Base-by-base conservation (phyloP, 2,888 invertebrate species). In the Lasioglossum oenotherae region DNA sequence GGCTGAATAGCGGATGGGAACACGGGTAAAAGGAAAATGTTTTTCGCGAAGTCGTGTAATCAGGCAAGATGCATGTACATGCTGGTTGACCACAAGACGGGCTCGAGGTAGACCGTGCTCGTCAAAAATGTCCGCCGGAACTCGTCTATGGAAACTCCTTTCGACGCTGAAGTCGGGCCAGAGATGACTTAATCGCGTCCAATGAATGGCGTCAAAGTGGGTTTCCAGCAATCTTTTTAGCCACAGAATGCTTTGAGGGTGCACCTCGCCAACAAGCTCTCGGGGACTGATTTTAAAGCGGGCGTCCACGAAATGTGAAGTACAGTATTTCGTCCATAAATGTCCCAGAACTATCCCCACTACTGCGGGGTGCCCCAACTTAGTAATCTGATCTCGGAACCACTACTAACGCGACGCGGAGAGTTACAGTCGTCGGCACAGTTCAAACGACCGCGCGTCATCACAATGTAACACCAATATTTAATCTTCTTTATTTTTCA, bases 71-170 rank as follows among this genome's bases (percentile, higher is more conserved):
- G 85, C 19, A 8, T 31, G 64, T 6, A 16, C 64, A 64, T 16
- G 31, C 60, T 46, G 46, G 27, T 12, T 14, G 14, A 16, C 53
- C 10, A 10, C 31, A 31, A 31, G 53, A 53, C 23, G 23, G 10
- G 16, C 31, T 31, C 16, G 38, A 35, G 69, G 57, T 60, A 69
- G 78, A 46, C 4, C 60, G 80, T 71, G 14, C 85, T 77, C 73
- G 80, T 85, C 74, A 77, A 85, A 80, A 77, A 77, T 73, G 35
- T 67, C 23, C 60, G 44, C 60, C 73, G 80, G 85, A 80, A 84
- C 80, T 85, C 71, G 53, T 23, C 72, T 72, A 71, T 73, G 64
- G 67, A 75, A 69, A 77, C 84, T 41, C 64, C 76, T 80, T 74
- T 75, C 78, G 60, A 23, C 41, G 64, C 44, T 41, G 53, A 74